These are phyloP conservation scores for Idris sp. DNA, from an alignment of 1,140 invertebrate genomes.

Conservation along the genomic window DNA sequence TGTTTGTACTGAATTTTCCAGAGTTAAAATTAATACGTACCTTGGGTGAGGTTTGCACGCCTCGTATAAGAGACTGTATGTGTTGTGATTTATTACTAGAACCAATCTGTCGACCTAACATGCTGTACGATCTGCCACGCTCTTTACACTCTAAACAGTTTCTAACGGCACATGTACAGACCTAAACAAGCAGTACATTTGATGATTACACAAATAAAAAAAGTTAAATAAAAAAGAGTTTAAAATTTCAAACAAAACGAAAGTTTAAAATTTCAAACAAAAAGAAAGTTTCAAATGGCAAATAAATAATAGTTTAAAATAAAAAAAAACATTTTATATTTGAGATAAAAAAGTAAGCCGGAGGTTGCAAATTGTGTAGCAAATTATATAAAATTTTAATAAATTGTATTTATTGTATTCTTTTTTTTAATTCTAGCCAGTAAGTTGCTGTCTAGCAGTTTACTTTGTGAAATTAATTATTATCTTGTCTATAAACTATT, in stretches of 20 bases:
- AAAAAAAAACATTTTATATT: no score
- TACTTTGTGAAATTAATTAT: no score
- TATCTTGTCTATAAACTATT: no score
- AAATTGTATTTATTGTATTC: no score
- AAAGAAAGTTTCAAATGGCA: no score
- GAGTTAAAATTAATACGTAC: slow-evolving; percentile 77
- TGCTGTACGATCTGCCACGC: slow-evolving; percentile 85
- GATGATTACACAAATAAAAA: slow-evolving; percentile 68
- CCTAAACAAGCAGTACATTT: slow-evolving; percentile 82
- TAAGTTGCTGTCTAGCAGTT: no score
- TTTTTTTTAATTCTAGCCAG: no score
- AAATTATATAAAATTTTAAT: no score
- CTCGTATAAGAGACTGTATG: slow-evolving; percentile 91
- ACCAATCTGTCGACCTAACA: slow-evolving; percentile 78
- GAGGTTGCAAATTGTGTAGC: no score
- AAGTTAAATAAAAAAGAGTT: slow-evolving; percentile 23
- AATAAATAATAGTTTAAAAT: no score
- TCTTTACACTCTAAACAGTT: slow-evolving; percentile 99
- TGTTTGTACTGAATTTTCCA: slow-evolving; percentile 15
- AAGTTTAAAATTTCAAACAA: slow-evolving; percentile 19
- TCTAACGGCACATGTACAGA: slow-evolving; percentile 97
- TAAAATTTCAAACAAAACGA: slow-evolving; percentile 9
- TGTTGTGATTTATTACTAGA: slow-evolving; percentile 81
- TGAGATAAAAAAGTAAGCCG: no score
- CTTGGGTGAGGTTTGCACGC: slow-evolving; percentile 91